Evolutionary conservation across 2,797 vertebrate species (phyloP).

Genomic region (Melanitta fusca): DNA sequence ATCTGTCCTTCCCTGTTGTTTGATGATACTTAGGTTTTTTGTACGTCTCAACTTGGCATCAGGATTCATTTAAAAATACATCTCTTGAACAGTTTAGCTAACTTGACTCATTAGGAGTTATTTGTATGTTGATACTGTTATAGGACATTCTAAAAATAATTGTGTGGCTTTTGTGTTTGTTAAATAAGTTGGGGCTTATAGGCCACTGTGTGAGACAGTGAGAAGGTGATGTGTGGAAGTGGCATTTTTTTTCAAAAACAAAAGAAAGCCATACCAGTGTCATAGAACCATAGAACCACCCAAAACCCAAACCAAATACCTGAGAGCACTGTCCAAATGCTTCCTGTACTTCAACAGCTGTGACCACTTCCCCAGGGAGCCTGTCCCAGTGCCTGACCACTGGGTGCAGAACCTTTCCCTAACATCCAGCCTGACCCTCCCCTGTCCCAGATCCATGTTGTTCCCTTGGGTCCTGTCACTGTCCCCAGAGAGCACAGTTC

Average conservation of each 20-base stretch:
- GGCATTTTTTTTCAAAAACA: neutral
- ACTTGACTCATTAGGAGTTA: neutral
- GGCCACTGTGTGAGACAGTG: neutral
- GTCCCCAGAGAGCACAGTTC: no score
- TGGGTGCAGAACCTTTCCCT: neutral
- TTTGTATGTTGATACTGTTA: neutral
- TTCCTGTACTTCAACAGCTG: neutral
- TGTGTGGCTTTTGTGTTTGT: neutral
- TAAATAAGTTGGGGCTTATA: neutral
- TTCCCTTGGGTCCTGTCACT: no score
- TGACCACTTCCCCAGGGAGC: no score
- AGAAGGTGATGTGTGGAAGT: neutral
- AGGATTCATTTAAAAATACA: neutral
- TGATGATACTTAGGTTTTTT: neutral
- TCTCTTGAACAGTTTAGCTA: neutral
- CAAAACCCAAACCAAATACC: no score
- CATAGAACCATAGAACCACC: neutral
- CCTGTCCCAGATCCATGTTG: no score
- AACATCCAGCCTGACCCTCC: neutral
- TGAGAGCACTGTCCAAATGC: neutral
- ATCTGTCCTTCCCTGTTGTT: neutral
- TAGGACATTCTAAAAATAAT: neutral
- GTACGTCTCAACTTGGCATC: neutral
- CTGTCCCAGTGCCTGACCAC: neutral
- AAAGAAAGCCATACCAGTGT: neutral